Percentiles rank a stretch among this genome's conserved stretches.
Conservation (phyloP, 2,113 vertebrate species). For the Menidia beryllina region DNA sequence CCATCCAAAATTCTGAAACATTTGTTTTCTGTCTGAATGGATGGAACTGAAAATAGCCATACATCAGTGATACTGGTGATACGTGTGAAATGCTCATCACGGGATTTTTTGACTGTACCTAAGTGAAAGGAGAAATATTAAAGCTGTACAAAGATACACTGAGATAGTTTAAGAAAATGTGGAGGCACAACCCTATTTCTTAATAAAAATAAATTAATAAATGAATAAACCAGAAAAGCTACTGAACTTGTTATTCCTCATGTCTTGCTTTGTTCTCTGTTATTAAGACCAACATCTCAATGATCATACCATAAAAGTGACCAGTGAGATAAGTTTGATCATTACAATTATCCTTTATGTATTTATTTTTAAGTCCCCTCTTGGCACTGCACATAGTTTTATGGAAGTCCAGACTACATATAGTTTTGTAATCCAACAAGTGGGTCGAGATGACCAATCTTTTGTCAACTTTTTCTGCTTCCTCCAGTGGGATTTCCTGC, state of each 20-base stretch:
- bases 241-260: neutral
- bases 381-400: neutral
- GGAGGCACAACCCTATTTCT: no score
- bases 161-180: no score
- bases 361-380: neutral
- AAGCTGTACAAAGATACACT: no score
- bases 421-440: constrained; percentile 9
- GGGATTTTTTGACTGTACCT: no score
- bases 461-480: constrained; percentile 16
- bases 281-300: neutral
- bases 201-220: no score
- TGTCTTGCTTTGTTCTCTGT: neutral
- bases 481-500: constrained; percentile 1
- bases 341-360: neutral
- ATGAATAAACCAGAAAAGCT: neutral
- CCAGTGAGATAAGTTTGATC: constrained; percentile 31
- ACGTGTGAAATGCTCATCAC: no score
- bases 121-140: no score
- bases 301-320: constrained; percentile 13
- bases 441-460: constrained; percentile 13
- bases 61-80: no score
- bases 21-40: no score
- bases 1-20: no score
- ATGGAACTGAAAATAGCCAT: no score
- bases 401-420: neutral